These are phyloP conservation scores for Drosophila sp. DNA, from an alignment of 1,140 invertebrate genomes.

Conservation along the genomic window DNA sequence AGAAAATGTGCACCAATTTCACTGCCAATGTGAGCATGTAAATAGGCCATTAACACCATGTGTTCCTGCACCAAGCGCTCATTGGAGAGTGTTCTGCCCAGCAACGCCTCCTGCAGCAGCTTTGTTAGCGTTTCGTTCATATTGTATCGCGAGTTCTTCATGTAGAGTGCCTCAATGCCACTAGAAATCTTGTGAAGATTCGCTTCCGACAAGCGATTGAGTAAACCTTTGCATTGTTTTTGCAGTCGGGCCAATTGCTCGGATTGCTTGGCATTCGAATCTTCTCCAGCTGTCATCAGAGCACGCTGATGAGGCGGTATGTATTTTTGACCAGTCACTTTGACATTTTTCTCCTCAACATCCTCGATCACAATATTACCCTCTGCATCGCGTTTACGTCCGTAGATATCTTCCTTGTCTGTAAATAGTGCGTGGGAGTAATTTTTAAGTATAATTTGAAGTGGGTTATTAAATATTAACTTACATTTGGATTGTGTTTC, in stretches of 20 bases:
- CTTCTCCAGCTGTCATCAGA: conserved; percentile 73
- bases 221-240: conserved; percentile 93
- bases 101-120: conserved; percentile 89
- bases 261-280: conserved; percentile 86
- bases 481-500: conserved; percentile 28
- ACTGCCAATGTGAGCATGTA: conserved; percentile 95
- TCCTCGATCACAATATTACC: conserved; percentile 89
- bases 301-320: conserved; percentile 92
- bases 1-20: conserved; percentile 90
- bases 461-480: not conserved
- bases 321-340: conserved; percentile 87
- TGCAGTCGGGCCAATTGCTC: conserved; percentile 88
- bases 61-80: conserved; percentile 94
- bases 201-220: conserved; percentile 94
- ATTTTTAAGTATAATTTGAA: not conserved
- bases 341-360: conserved; percentile 8
- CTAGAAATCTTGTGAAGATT: conserved; percentile 93
- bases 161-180: conserved; percentile 90
- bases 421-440: not conserved
- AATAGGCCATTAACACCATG: conserved; percentile 91
- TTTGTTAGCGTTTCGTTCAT: conserved; percentile 91
- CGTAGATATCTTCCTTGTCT: conserved; percentile 97
- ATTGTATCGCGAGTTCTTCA: conserved; percentile 91
- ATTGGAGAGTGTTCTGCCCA: conserved; percentile 88
- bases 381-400: conserved; percentile 91